Base-by-base conservation (phyloP, 1,140 invertebrate genomes). In the Scaptomyza montana region DNA sequence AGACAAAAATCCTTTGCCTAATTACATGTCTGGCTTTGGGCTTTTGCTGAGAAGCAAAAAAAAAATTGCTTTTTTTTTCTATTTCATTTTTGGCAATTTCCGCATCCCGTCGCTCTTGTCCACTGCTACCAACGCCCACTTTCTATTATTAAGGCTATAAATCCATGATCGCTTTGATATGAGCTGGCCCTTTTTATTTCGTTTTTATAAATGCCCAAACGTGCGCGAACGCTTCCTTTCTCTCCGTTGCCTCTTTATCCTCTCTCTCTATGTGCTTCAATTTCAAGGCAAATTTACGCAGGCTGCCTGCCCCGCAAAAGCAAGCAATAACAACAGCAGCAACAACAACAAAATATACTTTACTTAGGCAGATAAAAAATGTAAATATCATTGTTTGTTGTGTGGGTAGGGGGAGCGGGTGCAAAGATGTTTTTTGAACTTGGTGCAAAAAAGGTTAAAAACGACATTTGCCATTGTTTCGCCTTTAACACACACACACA, bases 141-240 rank as follows among this genome's bases (percentile, higher is more conserved):
- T 74, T 67, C 84, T 84, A 89, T 89, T 89, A 84, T 89, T 89
- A 89, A 89, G 84, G 84, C 84, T 75, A 89, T 89, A 89, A 89
- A 89, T 89, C 84, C 70, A 89, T 89, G 84, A 89, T 89, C 84
- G 84, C 85, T 84, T 89, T 89, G 84, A 89, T 89, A 89, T 89
- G 84, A 89, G 78, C 64, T 56, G 57, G 46, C 59, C 57, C 60
- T 78, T 82, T 80, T 72, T 86, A 81, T 82, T 84, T 77, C 63
- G 62, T 72, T 86, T 72, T 72, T 76, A 66, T 73, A 77, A 82
- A 79, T 82, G 82, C 78, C 82, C 77, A 77, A 87, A 87, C 78
- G 84, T 87, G 82, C 82, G 45, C 50, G 66, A 63, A 36, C 8
- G 33, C 33, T 36, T 36, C 36, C 64, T 50, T 53, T 53, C 50